A percentile compares a stretch with the other conserved stretches of the same genome.
Evolutionary conservation across 2,113 vertebrate genomes (phyloP).

Genomic region (Xenus cinereus): DNA sequence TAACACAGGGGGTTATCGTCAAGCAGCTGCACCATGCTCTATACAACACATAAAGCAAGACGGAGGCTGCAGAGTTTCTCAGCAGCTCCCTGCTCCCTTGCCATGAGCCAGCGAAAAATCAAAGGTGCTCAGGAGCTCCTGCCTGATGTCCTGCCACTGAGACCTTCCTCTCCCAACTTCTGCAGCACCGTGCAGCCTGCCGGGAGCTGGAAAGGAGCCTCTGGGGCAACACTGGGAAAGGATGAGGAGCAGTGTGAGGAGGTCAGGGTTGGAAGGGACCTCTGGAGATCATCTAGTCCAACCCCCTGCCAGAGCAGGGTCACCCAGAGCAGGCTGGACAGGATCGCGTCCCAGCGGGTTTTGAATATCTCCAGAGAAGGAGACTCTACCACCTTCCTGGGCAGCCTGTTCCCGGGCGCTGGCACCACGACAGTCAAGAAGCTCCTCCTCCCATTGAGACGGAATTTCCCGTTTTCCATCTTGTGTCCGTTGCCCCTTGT

Average conservation of each 20-base stretch:
- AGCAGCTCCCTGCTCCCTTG: neutral
- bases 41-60: too few species aligned
- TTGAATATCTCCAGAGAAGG: neutral
- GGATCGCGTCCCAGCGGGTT: neutral
- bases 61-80: neutral
- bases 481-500: neutral
- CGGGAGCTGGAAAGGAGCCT: too few species aligned
- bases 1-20: neutral
- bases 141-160: too few species aligned
- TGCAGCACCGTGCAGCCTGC: neutral
- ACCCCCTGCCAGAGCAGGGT: neutral
- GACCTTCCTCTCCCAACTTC: neutral
- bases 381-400: neutral
- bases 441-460: neutral
- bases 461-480: neutral
- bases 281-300: neutral
- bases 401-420: neutral
- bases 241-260: neutral
- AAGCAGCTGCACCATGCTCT: neutral
- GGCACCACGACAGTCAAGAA: neutral
- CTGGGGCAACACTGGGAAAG: neutral
- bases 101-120: fast-evolving
- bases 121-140: neutral
- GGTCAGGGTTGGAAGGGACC: neutral
- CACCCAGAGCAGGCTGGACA: neutral